Evolutionary conservation across 2,888 invertebrate species (phyloP).

Genomic region (Acleris sparsana): DNA sequence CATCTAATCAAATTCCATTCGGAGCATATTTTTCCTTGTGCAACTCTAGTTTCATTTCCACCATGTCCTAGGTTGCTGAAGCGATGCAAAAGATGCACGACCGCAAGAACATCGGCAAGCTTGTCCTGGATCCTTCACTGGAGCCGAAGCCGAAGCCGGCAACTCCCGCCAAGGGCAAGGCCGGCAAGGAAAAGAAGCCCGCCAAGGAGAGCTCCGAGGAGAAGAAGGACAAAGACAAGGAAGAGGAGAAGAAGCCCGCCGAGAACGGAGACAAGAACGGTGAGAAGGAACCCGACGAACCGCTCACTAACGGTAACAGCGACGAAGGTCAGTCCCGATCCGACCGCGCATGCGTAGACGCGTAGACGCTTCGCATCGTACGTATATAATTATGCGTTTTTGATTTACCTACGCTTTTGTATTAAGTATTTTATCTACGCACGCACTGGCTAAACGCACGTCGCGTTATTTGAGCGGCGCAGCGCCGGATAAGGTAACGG

Average conservation of each 20-base stretch:
- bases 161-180: conserved; percentile 89
- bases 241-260: conserved; percentile 64
- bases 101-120: conserved; percentile 94
- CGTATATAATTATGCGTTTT: conserved; percentile 30
- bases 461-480: conserved; percentile 39
- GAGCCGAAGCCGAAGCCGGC: conserved; percentile 92
- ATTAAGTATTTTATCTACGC: conserved; percentile 55
- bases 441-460: conserved; percentile 72
- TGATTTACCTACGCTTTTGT: conserved; percentile 28
- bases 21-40: too few relatives aligned
- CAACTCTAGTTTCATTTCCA: too few relatives aligned
- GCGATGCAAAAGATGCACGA: conserved; percentile 97
- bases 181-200: conserved; percentile 87
- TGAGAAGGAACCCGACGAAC: conserved; percentile 79
- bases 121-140: conserved; percentile 91
- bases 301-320: conserved; percentile 81
- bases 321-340: conserved; percentile 81
- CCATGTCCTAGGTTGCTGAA: conserved; percentile 86
- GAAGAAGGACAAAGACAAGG: conserved; percentile 85
- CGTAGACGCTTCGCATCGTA: conserved; percentile 63
- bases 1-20: too few relatives aligned
- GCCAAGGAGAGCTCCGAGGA: conserved; percentile 86
- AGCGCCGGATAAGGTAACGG: conserved; percentile 6
- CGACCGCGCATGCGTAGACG: conserved; percentile 65
- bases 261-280: conserved; percentile 76